Conservation (phyloP, 1,140 invertebrate species). For the Drosophila pseudoobscura region DNA sequence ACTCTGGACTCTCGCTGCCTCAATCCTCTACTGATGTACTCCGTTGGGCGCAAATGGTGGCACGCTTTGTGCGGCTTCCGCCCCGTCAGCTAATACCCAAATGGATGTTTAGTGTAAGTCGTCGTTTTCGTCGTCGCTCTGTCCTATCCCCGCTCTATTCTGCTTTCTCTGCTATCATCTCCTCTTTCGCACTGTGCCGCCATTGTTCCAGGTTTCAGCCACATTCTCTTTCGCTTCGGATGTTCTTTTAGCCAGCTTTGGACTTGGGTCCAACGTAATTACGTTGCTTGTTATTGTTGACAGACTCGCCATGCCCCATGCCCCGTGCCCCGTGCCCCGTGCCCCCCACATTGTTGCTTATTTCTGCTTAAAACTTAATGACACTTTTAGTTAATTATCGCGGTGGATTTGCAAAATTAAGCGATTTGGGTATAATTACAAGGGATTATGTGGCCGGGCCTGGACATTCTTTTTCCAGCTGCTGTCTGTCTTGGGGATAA, state of each 20-base stretch:
- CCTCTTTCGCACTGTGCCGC: slow-evolving; percentile 8
- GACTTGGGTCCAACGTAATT: slow-evolving; percentile 59
- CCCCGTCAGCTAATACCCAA: slow-evolving; percentile 74
- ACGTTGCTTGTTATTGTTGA: slow-evolving; percentile 78
- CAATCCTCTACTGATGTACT: slow-evolving; percentile 6
- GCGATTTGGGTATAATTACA: slow-evolving; percentile 78
- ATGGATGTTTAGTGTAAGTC: slow-evolving; percentile 81
- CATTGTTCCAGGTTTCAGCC: slow-evolving; percentile 41
- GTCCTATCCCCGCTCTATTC: background rate
- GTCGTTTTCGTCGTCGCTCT: slow-evolving; percentile 7
- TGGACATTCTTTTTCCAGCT: slow-evolving; percentile 11
- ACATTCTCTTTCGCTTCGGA: slow-evolving; percentile 42
- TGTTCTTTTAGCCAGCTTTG: slow-evolving; percentile 32
- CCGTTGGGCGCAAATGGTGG: slow-evolving; percentile 75
- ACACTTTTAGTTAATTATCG: slow-evolving; percentile 81
- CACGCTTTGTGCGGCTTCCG: slow-evolving; percentile 76
- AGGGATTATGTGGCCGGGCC: slow-evolving; percentile 60
- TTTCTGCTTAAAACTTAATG: slow-evolving; percentile 80
- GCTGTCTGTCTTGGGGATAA: background rate
- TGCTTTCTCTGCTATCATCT: slow-evolving; percentile 2
- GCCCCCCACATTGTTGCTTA: slow-evolving; percentile 62
- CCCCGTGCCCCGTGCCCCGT: slow-evolving; percentile 3
- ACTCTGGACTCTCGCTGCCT: slow-evolving; percentile 9
- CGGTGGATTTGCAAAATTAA: slow-evolving; percentile 82
- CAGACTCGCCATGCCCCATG: slow-evolving; percentile 41